Conservation (phyloP, 1,140 invertebrate species). For the Doryteuthis pealeii region DNA sequence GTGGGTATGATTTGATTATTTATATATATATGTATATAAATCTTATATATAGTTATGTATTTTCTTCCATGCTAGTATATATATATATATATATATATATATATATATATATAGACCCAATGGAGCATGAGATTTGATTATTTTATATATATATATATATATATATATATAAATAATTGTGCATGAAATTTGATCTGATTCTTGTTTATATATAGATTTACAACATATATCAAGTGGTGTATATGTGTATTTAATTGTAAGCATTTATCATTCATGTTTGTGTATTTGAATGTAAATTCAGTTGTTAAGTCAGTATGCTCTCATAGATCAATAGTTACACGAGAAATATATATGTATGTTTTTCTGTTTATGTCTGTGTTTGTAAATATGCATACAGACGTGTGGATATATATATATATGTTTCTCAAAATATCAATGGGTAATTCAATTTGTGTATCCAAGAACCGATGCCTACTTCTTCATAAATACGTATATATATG, state of each 20-base stretch:
- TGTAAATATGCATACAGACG: neutral
- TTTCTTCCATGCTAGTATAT: neutral
- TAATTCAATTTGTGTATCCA: neutral
- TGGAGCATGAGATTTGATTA: no score
- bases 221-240: no score
- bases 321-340: neutral
- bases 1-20: neutral
- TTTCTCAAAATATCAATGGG: neutral
- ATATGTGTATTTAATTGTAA: neutral
- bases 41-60: neutral
- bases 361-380: neutral
- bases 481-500: neutral
- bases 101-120: neutral
- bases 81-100: conserved; percentile 1
- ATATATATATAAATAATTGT: neutral
- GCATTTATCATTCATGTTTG: neutral
- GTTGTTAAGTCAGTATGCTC: no score
- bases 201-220: no score
- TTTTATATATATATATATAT: neutral
- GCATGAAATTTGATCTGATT: no score
- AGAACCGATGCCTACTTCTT: neutral
- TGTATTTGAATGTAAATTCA: no score
- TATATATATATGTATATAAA: neutral
- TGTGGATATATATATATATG: neutral
- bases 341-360: neutral